Evolutionary conservation across 2,888 invertebrate species (phyloP).

Genomic region (Xestobium rufovillosum): DNA sequence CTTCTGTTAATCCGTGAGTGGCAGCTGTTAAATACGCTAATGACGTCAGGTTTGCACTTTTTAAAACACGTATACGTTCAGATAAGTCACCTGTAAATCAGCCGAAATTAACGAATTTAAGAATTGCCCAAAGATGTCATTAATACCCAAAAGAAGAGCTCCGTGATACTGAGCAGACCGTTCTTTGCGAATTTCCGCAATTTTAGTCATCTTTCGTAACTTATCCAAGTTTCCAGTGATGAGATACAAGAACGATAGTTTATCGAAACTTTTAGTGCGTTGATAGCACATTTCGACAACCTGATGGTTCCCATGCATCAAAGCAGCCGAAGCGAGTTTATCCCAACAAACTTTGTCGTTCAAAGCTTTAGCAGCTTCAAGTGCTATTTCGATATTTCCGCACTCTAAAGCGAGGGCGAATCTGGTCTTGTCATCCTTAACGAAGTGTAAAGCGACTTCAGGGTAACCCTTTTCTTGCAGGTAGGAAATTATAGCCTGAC

Average conservation of each 20-base stretch:
- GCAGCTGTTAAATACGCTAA: constrained; percentile 92
- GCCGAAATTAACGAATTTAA: background rate
- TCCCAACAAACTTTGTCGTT: constrained; percentile 97
- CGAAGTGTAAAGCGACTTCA: constrained; percentile 97
- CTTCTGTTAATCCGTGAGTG: constrained; percentile 79
- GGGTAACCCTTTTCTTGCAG: constrained; percentile 99
- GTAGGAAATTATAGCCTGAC: constrained; percentile 98
- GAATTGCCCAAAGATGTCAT: background rate
- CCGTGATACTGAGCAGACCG: constrained; percentile 95
- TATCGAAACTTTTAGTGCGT: constrained; percentile 98
- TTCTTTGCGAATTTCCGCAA: constrained; percentile 97
- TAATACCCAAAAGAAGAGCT: constrained; percentile 62
- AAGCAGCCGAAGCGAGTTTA: constrained; percentile 84
- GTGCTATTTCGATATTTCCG: constrained; percentile 94
- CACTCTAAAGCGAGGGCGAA: constrained; percentile 95
- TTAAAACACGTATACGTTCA: constrained; percentile 80
- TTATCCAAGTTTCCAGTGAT: constrained; percentile 98
- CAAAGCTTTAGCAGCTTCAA: constrained; percentile 90
- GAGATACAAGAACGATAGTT: constrained; percentile 93
- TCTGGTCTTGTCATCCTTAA: constrained; percentile 96
- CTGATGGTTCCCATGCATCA: constrained; percentile 90
- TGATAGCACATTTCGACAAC: constrained; percentile 99
- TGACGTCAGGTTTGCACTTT: constrained; percentile 64
- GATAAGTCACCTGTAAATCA: constrained; percentile 65
- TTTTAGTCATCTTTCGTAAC: constrained; percentile 97